Percentiles rank a stretch among this genome's conserved stretches.
These are phyloP conservation scores for Colius striatus DNA, from an alignment of 2,113 vertebrate species.

Conservation along the genomic window DNA sequence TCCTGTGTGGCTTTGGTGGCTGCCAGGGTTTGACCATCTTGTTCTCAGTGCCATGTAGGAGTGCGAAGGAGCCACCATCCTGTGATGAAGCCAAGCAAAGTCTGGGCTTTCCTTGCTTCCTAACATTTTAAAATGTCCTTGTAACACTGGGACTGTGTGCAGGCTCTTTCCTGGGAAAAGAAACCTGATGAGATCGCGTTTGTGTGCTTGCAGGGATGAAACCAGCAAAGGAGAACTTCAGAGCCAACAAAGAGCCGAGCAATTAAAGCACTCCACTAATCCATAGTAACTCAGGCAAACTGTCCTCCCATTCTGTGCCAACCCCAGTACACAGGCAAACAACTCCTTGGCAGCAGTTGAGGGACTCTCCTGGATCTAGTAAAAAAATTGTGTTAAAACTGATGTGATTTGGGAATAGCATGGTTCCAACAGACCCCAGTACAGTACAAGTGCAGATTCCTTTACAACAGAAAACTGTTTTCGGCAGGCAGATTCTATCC, in stretches of 20 bases:
- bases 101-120: neutral
- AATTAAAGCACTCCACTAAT: rapidly evolving
- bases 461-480: neutral
- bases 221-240: neutral
- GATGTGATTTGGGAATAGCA: neutral
- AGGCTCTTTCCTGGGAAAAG: neutral
- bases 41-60: neutral
- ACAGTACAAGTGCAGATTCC: neutral
- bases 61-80: neutral
- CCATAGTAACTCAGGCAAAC: neutral
- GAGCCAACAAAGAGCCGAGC: rapidly evolving
- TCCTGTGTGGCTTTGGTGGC: neutral
- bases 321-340: neutral
- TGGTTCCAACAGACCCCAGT: neutral
- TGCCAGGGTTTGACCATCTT: neutral
- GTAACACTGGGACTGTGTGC: neutral
- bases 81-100: neutral
- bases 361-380: neutral
- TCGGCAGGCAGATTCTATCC: neutral
- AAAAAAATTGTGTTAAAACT: neutral
- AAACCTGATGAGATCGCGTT: rapidly evolving
- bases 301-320: neutral
- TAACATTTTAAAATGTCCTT: neutral
- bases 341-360: rapidly evolving
- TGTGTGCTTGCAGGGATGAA: neutral